These are phyloP conservation scores for Nomada ferruginata DNA, from an alignment of 2,888 invertebrate genomes.

Conservation along the genomic window DNA sequence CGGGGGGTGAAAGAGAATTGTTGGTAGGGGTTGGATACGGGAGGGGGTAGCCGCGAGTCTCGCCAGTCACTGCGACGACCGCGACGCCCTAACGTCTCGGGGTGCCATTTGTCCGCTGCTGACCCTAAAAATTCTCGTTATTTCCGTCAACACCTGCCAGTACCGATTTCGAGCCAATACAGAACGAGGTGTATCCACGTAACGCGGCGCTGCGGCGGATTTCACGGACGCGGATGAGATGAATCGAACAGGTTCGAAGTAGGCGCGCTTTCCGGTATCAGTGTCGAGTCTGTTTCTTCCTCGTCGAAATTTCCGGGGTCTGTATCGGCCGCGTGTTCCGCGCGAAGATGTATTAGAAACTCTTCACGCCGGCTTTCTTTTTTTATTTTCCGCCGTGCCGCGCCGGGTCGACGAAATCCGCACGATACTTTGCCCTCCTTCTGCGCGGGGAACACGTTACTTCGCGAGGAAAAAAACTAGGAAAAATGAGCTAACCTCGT, in stretches of 20 bases:
- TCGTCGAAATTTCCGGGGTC: not conserved
- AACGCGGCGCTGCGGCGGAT: not conserved
- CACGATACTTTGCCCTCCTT: not conserved
- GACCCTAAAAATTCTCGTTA: slow-evolving; percentile 69
- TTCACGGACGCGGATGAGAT: slow-evolving; percentile 23
- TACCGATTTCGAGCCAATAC: slow-evolving; percentile 18
- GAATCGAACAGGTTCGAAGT: slow-evolving; percentile 19
- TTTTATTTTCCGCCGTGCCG: slow-evolving; percentile 20
- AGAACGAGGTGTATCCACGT: not conserved
- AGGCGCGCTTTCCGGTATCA: slow-evolving; percentile 29
- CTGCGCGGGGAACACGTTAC: slow-evolving; percentile 26
- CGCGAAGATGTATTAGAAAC: slow-evolving; percentile 50
- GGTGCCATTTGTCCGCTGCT: slow-evolving; percentile 76
- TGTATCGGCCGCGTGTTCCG: slow-evolving; percentile 2
- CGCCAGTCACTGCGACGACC: slow-evolving; percentile 84
- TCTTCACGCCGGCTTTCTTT: slow-evolving; percentile 12
- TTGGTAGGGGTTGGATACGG: slow-evolving; percentile 65
- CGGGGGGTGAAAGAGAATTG: slow-evolving; percentile 64
- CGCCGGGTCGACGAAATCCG: not conserved
- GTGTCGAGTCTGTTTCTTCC: slow-evolving; percentile 26
- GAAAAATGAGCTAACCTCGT: slow-evolving; percentile 68
- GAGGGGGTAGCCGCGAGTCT: slow-evolving; percentile 77
- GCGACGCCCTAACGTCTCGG: slow-evolving; percentile 83
- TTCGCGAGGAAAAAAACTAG: slow-evolving; percentile 52
- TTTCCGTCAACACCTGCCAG: slow-evolving; percentile 40